Evolutionary conservation across 2,113 vertebrate genomes (phyloP).

Genomic region (Empidonax alnorum): DNA sequence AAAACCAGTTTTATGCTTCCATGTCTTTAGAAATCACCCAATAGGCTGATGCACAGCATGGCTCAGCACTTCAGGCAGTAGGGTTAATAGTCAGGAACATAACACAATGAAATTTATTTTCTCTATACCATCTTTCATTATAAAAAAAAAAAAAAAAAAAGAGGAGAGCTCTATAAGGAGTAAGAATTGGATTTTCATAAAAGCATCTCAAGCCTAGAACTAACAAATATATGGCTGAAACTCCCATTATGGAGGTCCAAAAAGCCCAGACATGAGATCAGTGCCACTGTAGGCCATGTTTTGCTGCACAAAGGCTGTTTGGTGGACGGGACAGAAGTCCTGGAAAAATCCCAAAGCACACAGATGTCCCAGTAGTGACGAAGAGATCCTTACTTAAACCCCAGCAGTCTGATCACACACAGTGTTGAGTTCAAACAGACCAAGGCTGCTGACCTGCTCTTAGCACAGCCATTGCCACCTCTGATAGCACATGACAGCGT

Average conservation of each 20-base stretch:
- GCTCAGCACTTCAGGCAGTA: background rate
- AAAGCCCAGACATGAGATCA: background rate
- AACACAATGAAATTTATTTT: background rate
- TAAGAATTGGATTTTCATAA: background rate
- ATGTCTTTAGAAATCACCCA: background rate
- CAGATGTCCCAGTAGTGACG: background rate
- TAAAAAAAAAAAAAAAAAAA: background rate
- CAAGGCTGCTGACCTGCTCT: background rate
- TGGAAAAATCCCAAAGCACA: background rate
- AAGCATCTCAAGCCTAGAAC: background rate
- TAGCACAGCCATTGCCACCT: background rate
- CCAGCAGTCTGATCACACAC: fast-evolving
- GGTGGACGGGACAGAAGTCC: background rate
- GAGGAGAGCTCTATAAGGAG: background rate
- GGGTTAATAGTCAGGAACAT: background rate
- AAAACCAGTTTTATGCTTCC: background rate
- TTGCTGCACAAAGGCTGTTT: background rate
- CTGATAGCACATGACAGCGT: background rate
- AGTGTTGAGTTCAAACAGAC: background rate
- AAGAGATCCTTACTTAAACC: background rate
- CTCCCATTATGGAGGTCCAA: background rate
- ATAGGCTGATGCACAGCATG: background rate
- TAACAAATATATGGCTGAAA: fast-evolving
- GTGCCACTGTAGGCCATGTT: fast-evolving
- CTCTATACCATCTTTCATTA: background rate